phyloP scores from a whole-genome alignment of 2,113 vertebrate species.

The Lonchura striata region DNA sequence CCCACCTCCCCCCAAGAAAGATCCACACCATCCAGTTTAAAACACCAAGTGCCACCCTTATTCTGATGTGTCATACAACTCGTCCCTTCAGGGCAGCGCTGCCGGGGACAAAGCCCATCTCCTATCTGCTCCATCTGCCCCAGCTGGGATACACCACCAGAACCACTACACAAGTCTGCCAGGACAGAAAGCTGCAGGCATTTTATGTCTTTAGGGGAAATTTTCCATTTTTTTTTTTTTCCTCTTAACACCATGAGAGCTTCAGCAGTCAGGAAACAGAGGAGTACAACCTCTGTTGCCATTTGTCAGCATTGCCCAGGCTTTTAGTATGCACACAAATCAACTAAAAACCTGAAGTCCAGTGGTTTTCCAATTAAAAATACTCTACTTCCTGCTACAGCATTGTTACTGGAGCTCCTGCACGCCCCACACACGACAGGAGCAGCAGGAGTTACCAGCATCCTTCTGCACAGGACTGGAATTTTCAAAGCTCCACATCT shows the following conservation, averaged over 20 bases:
- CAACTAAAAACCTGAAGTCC: not conserved
- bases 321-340: not conserved
- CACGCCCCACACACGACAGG: not conserved
- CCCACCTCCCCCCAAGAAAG: not conserved
- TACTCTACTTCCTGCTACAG: not conserved
- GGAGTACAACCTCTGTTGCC: not conserved
- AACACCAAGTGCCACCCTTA: not conserved
- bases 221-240: not conserved
- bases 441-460: not conserved
- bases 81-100: not conserved
- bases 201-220: not conserved
- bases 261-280: not conserved
- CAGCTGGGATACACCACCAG: not conserved
- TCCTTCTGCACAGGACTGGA: not conserved
- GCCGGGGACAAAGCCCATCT: not conserved
- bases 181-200: not conserved
- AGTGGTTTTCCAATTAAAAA: not conserved
- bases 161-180: not conserved
- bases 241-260: not conserved
- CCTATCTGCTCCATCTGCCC: not conserved
- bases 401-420: not conserved
- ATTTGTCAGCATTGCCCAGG: not conserved
- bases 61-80: not conserved
- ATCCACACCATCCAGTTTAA: not conserved
- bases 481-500: conserved; percentile 30